Base-by-base conservation (phyloP, 2,888 invertebrate species). In the Leucophenga montana region DNA sequence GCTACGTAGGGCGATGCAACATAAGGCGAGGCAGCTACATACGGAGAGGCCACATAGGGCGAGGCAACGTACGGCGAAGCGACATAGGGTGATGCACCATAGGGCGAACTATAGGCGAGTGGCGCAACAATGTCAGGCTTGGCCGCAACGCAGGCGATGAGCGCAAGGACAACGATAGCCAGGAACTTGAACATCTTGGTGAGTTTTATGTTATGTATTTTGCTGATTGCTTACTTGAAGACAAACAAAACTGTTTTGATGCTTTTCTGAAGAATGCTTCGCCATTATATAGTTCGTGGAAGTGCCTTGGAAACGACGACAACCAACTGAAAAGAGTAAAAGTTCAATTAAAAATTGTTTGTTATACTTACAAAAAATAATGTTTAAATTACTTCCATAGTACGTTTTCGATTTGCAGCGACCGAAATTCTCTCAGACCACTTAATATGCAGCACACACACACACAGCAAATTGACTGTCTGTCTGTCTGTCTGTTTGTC, bases 61-160 rank as follows among this genome's bases (percentile, higher is more conserved):
- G 85, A 77, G 14, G 82, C 79, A 54, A 83, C 79, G 31, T 85
- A 84, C 64, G 84, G 81, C 14, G 85, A 69, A 1, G 75, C 74
- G 39, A 72, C 73, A 48, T 78, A 82, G 13, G 83, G 81, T n/a
- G 85, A 77, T 13, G 82, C 79, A 50, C 82, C 79, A 33, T 85
- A 84, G 65, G 84, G 81, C 14, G 85, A 68, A 1, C 83, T 75
- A 76, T 87, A 86, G 71, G 85, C 85, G 67, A 87, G 70, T 53
- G 87, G 86, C 71, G 87, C 86, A 62, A 86, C 83, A 50, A 87
- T 70, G 46, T 85, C 86, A 11, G 88, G 86, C 70, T 87, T 88
- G 69, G 87, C 88, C 66, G 85, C 81, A 50, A 72, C 84, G 56
- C 83, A 76, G 70, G 83, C 86, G 67, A 86, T 71, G 73, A 85